phyloP scores from a whole-genome alignment of 2,888 invertebrate species.

The Rhaphigaster nebulosa region DNA sequence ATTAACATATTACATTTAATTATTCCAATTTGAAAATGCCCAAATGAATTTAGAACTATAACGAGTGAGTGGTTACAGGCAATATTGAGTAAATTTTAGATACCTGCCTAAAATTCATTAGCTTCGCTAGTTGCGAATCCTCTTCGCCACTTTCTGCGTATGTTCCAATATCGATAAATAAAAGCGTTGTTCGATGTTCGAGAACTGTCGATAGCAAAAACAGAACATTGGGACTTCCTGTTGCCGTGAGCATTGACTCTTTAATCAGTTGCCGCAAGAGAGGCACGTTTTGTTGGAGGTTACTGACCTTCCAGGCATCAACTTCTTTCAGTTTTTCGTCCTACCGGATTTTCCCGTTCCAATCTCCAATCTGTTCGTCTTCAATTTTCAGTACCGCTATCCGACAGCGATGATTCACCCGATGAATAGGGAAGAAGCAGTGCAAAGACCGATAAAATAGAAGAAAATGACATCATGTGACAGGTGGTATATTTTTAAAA shows the following conservation, averaged over 20 bases:
- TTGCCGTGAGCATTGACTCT: slow-evolving; percentile 46
- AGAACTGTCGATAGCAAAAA: slow-evolving; percentile 2
- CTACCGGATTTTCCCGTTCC: slow-evolving; percentile 37
- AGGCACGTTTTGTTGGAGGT: slow-evolving; percentile 40
- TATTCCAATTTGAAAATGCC: too few relatives aligned
- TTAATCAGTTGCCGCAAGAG: slow-evolving; percentile 39
- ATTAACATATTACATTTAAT: too few relatives aligned
- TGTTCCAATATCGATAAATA: too few relatives aligned
- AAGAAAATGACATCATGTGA: background rate
- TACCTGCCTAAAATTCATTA: too few relatives aligned
- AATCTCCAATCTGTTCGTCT: slow-evolving; percentile 10
- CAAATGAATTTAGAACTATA: too few relatives aligned
- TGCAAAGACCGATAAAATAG: background rate
- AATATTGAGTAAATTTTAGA: too few relatives aligned
- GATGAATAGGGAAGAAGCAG: background rate
- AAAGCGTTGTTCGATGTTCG: background rate
- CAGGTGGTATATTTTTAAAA: background rate
- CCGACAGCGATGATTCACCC: background rate
- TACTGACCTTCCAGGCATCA: background rate
- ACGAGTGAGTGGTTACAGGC: too few relatives aligned
- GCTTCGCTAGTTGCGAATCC: too few relatives aligned
- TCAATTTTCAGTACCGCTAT: slow-evolving; percentile 25
- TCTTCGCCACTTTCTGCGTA: too few relatives aligned
- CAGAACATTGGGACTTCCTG: slow-evolving; percentile 48
- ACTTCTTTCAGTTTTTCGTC: slow-evolving; percentile 38